These are phyloP conservation scores for Callithrix jacchus DNA, from an alignment of 2,113 vertebrate species.

Conservation along the genomic window DNA sequence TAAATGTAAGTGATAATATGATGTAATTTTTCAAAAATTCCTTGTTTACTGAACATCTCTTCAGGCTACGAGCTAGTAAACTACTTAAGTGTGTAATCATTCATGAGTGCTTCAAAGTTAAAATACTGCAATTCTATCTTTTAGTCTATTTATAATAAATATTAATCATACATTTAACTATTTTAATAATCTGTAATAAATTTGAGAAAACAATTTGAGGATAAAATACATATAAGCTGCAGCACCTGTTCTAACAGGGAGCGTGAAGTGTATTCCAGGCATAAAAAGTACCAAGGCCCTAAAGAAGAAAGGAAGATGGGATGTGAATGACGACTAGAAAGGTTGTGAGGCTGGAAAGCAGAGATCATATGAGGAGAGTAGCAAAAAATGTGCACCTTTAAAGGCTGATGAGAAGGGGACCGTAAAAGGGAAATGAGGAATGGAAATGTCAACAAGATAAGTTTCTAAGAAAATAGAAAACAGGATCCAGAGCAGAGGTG, in stretches of 20 bases:
- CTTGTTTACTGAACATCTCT: background rate
- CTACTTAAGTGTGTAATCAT: background rate
- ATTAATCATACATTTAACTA: background rate
- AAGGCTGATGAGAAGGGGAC: background rate
- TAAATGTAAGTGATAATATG: background rate
- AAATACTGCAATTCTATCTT: background rate
- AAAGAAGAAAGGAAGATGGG: background rate
- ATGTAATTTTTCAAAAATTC: background rate
- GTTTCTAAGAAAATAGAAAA: background rate
- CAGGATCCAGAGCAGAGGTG: background rate
- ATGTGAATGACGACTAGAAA: background rate
- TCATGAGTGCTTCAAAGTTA: conserved; percentile 15
- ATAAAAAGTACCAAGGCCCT: background rate
- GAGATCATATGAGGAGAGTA: background rate
- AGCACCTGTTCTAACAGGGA: background rate
- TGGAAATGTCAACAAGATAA: background rate
- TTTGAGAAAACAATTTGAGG: background rate
- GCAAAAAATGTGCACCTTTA: background rate
- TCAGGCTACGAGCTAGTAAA: background rate
- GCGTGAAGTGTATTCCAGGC: background rate
- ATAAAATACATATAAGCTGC: background rate
- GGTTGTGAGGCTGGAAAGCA: background rate
- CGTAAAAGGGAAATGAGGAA: background rate
- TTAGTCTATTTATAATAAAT: background rate
- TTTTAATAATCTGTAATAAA: background rate